phyloP scores from a whole-genome alignment of 2,888 invertebrate genomes.

The Drosophila pseudotakahashii region DNA sequence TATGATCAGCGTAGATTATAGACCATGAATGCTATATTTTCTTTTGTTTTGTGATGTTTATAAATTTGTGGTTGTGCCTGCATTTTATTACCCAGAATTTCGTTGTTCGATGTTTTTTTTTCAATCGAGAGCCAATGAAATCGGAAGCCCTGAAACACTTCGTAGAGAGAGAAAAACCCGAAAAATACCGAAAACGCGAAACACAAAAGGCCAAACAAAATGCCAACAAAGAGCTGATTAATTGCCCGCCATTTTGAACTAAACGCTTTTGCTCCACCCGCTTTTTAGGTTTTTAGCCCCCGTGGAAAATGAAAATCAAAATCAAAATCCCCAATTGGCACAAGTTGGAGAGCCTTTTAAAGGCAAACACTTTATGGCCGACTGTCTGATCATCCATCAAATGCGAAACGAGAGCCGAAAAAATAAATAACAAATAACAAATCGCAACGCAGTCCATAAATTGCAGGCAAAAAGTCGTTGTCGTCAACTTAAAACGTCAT shows the following conservation, averaged over 20 bases:
- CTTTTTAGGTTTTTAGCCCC: not conserved
- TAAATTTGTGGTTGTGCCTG: no score
- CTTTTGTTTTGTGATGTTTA: no score
- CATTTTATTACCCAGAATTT: no score
- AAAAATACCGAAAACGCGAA: conserved; percentile 21
- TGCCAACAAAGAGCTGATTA: conserved; percentile 54
- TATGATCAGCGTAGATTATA: no score
- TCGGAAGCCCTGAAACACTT: conserved; percentile 48
- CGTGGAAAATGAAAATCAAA: conserved; percentile 1
- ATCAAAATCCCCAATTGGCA: not conserved
- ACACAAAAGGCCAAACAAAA: conserved; percentile 25
- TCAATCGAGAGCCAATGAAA: not conserved
- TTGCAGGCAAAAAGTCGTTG: conserved; percentile 50
- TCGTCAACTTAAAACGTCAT: conserved; percentile 72
- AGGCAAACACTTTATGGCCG: conserved; percentile 48
- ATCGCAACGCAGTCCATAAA: conserved; percentile 55
- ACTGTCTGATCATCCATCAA: conserved; percentile 31
- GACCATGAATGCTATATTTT: no score
- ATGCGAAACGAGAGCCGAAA: conserved; percentile 6
- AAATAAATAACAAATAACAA: not conserved
- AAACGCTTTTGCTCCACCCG: conserved; percentile 16
- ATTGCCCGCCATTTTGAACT: conserved; percentile 49
- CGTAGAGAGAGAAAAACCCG: conserved; percentile 31
- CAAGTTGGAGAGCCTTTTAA: conserved; percentile 43
- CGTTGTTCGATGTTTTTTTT: not conserved